These are phyloP conservation scores for Theocolax elegans DNA, from an alignment of 1,140 invertebrate species.

Conservation along the genomic window DNA sequence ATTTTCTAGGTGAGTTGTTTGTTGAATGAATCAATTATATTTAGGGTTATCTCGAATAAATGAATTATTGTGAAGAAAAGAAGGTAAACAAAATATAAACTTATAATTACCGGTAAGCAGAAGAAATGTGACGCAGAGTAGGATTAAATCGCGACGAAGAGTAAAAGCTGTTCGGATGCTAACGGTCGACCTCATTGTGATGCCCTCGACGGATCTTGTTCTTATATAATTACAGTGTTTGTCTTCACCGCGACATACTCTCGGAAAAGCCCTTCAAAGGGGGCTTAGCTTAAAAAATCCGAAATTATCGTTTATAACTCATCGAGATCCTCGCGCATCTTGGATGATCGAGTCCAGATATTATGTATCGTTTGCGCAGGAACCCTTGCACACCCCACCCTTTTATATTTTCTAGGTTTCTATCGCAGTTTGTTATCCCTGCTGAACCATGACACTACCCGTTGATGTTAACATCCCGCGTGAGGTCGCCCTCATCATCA, in stretches of 20 bases:
- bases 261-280: not conserved
- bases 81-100: not conserved
- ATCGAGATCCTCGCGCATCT: not conserved
- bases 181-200: slow-evolving; percentile 51
- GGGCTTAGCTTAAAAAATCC: not conserved
- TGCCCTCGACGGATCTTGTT: not conserved
- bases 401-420: too few species aligned
- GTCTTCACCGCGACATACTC: not conserved
- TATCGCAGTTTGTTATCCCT: too few species aligned
- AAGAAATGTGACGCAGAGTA: slow-evolving; percentile 34
- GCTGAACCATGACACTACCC: too few species aligned
- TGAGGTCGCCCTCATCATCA: too few species aligned
- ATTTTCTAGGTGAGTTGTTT: not conserved
- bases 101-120: slow-evolving; percentile 41
- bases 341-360: too few species aligned
- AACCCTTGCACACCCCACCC: too few species aligned
- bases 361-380: not conserved
- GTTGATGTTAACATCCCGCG: too few species aligned
- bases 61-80: not conserved
- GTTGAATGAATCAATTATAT: not conserved
- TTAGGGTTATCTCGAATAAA: not conserved
- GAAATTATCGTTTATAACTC: not conserved
- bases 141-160: slow-evolving; percentile 33
- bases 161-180: not conserved
- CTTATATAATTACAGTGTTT: not conserved